These are phyloP conservation scores for Ascaphus truei DNA, from an alignment of 2,113 vertebrate genomes.

Conservation along the genomic window DNA sequence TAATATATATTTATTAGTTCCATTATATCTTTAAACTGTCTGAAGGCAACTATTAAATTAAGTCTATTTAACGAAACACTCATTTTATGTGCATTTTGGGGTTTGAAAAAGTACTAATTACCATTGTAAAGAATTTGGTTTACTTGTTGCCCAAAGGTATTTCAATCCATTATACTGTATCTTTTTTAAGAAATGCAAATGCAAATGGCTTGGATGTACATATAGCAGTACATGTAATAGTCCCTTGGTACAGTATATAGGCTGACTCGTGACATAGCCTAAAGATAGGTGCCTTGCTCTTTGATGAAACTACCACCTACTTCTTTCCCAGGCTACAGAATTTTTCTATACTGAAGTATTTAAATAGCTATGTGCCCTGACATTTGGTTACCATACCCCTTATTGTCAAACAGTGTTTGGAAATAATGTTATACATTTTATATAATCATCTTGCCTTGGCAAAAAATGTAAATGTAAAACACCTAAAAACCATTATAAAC, in stretches of 20 bases:
- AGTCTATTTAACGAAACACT: conserved; percentile 16
- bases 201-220: neutral
- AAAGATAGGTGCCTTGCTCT: neutral
- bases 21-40: neutral
- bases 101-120: neutral
- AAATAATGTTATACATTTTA: no score
- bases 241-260: neutral
- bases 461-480: no score
- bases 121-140: conserved; percentile 2
- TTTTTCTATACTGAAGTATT: no score
- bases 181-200: conserved; percentile 1
- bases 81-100: neutral
- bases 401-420: no score
- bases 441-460: no score
- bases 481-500: no score
- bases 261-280: neutral
- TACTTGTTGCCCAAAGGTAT: neutral
- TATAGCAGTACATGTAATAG: neutral
- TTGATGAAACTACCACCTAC: neutral
- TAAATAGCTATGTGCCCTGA: no score
- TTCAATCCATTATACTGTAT: neutral
- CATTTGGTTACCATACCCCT: no score
- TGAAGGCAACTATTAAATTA: neutral
- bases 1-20: neutral
- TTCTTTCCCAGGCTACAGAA: no score